Evolutionary conservation across 2,113 vertebrate species (phyloP).

Genomic region (Puntigrus tetrazona): DNA sequence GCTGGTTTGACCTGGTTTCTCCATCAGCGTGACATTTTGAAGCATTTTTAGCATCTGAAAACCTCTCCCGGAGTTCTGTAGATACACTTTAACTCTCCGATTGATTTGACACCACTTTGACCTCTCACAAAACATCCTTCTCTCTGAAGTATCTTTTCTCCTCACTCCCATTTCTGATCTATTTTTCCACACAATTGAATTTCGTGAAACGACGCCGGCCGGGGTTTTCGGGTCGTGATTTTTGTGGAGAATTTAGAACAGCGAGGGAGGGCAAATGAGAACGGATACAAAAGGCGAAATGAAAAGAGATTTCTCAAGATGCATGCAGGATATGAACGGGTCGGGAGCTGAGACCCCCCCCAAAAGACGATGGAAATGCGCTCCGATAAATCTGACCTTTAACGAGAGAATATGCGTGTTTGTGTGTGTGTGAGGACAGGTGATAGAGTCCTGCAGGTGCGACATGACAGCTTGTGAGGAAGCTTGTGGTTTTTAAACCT

Average conservation of each 20-base stretch:
- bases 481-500: background rate
- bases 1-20: background rate
- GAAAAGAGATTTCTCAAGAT: background rate
- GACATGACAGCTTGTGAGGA: constrained; percentile 6
- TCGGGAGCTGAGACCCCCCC: background rate
- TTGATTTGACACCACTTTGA: constrained; percentile 30
- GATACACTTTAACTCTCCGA: background rate
- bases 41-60: background rate
- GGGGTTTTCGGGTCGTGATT: background rate
- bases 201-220: background rate
- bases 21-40: background rate
- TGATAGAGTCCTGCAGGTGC: constrained; percentile 18
- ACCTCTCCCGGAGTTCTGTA: background rate
- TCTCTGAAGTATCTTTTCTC: background rate
- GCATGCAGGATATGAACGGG: constrained; percentile 7
- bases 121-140: background rate
- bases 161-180: background rate
- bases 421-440: background rate
- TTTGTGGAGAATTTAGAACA: background rate
- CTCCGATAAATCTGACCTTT: constrained; percentile 46
- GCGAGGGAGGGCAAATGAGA: background rate
- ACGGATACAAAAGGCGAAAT: background rate
- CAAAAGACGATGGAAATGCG: constrained; percentile 21
- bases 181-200: constrained; percentile 22
- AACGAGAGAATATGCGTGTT: background rate